phyloP scores from a whole-genome alignment of 2,888 invertebrate genomes.

The Erebia epiphron region DNA sequence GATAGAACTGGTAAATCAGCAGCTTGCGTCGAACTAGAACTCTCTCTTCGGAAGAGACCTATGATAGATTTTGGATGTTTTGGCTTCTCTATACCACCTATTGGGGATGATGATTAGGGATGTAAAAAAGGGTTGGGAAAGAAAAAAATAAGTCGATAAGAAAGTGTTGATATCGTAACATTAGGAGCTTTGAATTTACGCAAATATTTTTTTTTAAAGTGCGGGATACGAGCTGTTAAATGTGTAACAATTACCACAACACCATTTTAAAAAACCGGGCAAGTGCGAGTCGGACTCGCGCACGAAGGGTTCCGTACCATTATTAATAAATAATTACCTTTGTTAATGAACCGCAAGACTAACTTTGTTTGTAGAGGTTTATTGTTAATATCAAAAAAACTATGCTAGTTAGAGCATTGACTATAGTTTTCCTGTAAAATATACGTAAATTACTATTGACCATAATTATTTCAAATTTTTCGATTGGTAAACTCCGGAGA shows the following conservation, averaged over 20 bases:
- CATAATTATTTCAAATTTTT: too few relatives aligned
- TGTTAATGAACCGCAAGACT: too few relatives aligned
- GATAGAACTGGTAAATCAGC: slow-evolving; percentile 79
- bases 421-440: too few relatives aligned
- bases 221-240: slow-evolving; percentile 1
- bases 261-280: background rate
- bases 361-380: too few relatives aligned
- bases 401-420: too few relatives aligned
- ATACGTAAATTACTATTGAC: too few relatives aligned
- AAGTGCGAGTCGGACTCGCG: too few relatives aligned
- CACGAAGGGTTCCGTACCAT: too few relatives aligned
- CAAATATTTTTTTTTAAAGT: background rate
- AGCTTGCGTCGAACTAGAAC: slow-evolving; percentile 87
- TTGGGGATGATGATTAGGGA: slow-evolving; percentile 49
- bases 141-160: slow-evolving; percentile 58
- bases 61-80: slow-evolving; percentile 93
- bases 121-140: slow-evolving; percentile 54
- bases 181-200: slow-evolving; percentile 4
- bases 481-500: too few relatives aligned
- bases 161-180: slow-evolving; percentile 45
- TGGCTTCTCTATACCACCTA: slow-evolving; percentile 94
- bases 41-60: slow-evolving; percentile 93
- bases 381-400: too few relatives aligned
- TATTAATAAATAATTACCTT: too few relatives aligned
- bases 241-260: too few relatives aligned